Conservation (phyloP, 2,113 vertebrate genomes). For the Ceuthmochares aereus region DNA sequence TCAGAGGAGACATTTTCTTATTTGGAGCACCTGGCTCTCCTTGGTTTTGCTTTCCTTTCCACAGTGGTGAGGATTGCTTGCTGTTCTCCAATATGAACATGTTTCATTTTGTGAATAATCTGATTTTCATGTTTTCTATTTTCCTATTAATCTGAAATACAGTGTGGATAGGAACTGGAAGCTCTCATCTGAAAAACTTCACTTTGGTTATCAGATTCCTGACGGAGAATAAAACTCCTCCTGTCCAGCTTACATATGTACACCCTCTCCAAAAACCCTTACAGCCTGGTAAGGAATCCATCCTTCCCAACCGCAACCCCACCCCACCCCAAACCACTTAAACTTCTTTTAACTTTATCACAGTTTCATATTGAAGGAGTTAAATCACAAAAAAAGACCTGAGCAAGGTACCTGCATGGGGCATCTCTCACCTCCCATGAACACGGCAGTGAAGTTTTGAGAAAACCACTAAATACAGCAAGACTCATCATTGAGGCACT, state of each 20-base stretch:
- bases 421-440: fast-evolving
- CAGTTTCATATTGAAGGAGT: background rate
- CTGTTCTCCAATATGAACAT: background rate
- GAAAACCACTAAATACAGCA: conserved; percentile 11
- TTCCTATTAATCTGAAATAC: background rate
- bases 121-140: background rate
- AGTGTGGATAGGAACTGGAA: background rate
- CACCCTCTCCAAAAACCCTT: background rate
- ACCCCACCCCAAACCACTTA: background rate
- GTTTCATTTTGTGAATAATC: background rate
- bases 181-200: background rate
- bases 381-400: background rate
- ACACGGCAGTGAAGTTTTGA: background rate
- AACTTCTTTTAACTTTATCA: background rate
- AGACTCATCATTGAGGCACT: fast-evolving
- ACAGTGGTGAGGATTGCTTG: conserved; percentile 40
- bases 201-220: background rate
- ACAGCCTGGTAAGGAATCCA: background rate
- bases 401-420: background rate
- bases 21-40: conserved; percentile 71
- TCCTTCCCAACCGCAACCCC: background rate
- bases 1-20: conserved; percentile 64
- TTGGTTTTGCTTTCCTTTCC: conserved; percentile 58
- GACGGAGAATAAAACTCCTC: background rate
- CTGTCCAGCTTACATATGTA: background rate